Conservation (phyloP, 2,113 vertebrate genomes). For the Plestiodon gilberti region DNA sequence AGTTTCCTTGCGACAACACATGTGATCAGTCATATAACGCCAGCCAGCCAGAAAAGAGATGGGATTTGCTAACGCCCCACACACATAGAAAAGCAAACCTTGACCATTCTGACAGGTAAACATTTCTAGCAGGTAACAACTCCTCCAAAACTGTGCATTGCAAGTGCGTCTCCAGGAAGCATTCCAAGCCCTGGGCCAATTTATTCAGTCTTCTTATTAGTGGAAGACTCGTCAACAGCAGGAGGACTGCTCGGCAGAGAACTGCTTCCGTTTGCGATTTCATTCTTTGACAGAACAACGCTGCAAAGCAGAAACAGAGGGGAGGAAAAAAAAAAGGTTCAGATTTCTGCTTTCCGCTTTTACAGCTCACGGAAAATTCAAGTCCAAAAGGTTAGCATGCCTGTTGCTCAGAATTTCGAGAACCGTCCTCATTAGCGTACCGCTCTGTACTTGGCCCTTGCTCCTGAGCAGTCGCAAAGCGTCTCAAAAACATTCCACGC, state of each 20-base stretch:
- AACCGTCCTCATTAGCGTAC: background rate
- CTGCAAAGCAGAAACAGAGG: constrained; percentile 6
- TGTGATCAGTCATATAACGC: background rate
- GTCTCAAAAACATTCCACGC: rapidly evolving
- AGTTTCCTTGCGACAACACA: background rate
- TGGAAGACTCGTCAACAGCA: constrained; percentile 20
- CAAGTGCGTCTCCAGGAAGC: background rate
- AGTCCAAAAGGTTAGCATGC: background rate
- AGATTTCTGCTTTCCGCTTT: background rate
- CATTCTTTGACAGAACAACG: constrained; percentile 10
- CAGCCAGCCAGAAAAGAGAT: background rate
- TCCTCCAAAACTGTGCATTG: background rate
- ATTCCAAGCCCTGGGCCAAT: background rate
- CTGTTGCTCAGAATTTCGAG: background rate
- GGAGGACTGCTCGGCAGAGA: constrained; percentile 8
- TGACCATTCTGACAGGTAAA: constrained; percentile 11
- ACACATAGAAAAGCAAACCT: background rate
- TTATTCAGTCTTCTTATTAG: constrained; percentile 31
- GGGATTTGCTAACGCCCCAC: background rate
- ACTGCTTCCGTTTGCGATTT: constrained; percentile 46
- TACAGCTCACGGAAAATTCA: rapidly evolving
- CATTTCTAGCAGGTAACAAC: constrained; percentile 12
- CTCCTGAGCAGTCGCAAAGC: background rate
- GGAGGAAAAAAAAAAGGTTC: background rate
- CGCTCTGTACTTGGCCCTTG: background rate